Evolutionary conservation across 2,113 vertebrate genomes (phyloP).

Genomic region (Muntiacus muntjak): DNA sequence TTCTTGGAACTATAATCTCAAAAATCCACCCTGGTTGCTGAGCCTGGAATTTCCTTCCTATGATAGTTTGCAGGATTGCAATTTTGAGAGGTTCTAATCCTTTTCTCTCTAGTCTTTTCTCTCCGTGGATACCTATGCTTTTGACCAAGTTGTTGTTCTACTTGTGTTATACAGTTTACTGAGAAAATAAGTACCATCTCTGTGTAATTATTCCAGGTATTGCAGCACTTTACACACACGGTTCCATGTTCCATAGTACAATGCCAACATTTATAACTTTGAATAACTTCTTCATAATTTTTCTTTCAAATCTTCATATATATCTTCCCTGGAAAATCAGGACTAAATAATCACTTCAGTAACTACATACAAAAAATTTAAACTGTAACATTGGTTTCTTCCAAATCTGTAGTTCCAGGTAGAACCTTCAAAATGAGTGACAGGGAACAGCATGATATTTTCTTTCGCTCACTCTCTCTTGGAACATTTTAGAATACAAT

Average conservation of each 20-base stretch:
- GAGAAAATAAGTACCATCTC: neutral
- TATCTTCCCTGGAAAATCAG: neutral
- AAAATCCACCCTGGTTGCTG: neutral
- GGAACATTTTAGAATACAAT: neutral
- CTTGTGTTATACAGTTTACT: neutral
- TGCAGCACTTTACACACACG: neutral
- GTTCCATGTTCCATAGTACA: neutral
- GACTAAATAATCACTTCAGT: neutral
- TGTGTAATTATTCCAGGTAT: neutral
- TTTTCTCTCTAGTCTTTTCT: neutral
- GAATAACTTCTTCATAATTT: neutral
- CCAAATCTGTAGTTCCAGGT: neutral
- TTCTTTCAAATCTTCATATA: neutral
- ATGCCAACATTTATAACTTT: neutral
- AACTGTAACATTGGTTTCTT: neutral
- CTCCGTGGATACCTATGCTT: neutral
- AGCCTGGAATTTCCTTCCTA: neutral
- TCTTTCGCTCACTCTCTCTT: neutral
- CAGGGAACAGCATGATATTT: neutral
- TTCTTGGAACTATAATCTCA: neutral
- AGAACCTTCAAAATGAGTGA: neutral
- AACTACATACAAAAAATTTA: neutral
- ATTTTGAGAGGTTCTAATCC: neutral
- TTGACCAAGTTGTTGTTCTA: neutral
- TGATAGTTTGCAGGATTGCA: neutral